Conservation (phyloP, 2,797 vertebrate genomes). For the Tachyglossus aculeatus region DNA sequence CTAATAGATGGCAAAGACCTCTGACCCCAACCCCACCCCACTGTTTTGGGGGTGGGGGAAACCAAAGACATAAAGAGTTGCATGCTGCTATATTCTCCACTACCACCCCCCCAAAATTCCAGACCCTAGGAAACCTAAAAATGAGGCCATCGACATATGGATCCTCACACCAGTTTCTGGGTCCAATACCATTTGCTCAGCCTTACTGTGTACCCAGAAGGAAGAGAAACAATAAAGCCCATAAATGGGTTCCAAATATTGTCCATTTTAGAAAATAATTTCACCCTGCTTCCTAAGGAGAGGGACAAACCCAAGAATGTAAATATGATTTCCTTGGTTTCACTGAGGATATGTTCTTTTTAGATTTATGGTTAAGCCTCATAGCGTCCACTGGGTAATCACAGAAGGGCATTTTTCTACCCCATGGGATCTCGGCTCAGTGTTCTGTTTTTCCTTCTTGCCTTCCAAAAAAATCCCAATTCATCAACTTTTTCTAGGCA, state of each 20-base stretch:
- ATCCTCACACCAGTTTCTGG: no score
- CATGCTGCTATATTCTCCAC: no score
- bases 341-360: neutral
- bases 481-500: slow-evolving; percentile 13
- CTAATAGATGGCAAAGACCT: neutral
- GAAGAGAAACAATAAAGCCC: neutral
- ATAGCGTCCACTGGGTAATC: slow-evolving; percentile 20
- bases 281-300: neutral
- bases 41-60: no score
- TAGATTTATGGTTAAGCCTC: neutral
- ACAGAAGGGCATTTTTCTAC: neutral
- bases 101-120: no score
- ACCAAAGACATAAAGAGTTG: no score
- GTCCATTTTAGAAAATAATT: neutral
- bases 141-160: no score
- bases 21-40: no score
- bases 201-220: neutral
- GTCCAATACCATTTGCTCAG: no score
- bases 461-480: slow-evolving; percentile 11
- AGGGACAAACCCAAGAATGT: neutral
- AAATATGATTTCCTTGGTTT: neutral
- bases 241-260: neutral
- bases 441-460: neutral
- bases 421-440: neutral
- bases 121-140: no score